Evolutionary conservation across 2,888 invertebrate genomes (phyloP).

Genomic region (Heliconius ethilla): DNA sequence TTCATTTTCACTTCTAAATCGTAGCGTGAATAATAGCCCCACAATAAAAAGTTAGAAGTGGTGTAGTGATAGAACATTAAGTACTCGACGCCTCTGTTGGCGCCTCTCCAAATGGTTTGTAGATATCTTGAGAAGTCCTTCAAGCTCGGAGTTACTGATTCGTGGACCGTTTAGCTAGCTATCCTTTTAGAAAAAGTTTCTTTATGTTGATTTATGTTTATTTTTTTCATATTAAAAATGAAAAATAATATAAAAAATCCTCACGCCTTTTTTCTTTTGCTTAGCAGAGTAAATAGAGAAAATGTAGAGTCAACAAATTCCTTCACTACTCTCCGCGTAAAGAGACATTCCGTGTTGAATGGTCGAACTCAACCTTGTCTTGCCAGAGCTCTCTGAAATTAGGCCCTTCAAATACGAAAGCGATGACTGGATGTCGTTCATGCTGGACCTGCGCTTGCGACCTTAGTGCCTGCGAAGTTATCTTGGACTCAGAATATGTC

Average conservation of each 20-base stretch:
- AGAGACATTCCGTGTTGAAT: background rate
- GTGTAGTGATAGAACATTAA: constrained; percentile 44
- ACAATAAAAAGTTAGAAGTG: constrained; percentile 29
- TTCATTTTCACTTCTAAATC: background rate
- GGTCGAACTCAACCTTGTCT: background rate
- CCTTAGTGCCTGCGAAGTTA: too few relatives aligned
- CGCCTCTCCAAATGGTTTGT: constrained; percentile 43
- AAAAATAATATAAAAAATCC: background rate
- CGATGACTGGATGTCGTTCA: too few relatives aligned
- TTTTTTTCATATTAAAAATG: background rate
- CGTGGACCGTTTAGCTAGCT: constrained; percentile 13
- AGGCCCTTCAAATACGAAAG: too few relatives aligned
- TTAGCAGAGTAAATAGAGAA: background rate
- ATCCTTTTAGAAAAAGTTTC: background rate
- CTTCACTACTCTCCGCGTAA: too few relatives aligned
- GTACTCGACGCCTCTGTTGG: constrained; percentile 41
- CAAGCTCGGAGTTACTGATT: constrained; percentile 25
- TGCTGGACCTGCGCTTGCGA: too few relatives aligned
- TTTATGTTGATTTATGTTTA: background rate
- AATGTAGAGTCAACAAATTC: background rate
- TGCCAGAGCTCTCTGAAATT: too few relatives aligned
- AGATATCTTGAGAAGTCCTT: constrained; percentile 38
- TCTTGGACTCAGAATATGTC: too few relatives aligned
- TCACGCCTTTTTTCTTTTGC: background rate
- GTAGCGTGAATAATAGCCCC: constrained; percentile 3